Evolutionary conservation across 2,113 vertebrate genomes (phyloP).

Genomic region (Ardeotis arabs): DNA sequence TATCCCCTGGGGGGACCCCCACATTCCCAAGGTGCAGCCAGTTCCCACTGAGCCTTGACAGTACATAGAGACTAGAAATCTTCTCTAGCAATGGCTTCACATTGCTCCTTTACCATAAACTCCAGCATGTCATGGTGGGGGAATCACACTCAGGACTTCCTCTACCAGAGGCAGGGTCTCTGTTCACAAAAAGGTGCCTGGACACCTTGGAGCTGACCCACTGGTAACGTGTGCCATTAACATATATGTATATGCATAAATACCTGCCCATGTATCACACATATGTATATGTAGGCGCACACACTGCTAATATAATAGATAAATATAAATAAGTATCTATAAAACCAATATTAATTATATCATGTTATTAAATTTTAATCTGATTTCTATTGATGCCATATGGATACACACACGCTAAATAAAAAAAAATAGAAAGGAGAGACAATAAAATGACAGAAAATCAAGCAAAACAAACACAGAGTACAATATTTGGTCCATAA

Average conservation of each 20-base stretch:
- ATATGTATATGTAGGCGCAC: not conserved
- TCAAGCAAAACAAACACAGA: not conserved
- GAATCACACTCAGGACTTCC: not conserved
- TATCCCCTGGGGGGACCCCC: rapidly evolving
- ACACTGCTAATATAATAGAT: not conserved
- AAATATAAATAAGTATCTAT: not conserved
- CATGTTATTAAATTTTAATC: not conserved
- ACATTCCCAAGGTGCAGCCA: not conserved
- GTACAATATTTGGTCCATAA: not conserved
- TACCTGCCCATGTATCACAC: not conserved
- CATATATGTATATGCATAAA: not conserved
- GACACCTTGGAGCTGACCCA: not conserved
- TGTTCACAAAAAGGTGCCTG: not conserved
- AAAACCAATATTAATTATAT: not conserved
- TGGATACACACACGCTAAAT: not conserved
- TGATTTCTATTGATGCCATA: not conserved
- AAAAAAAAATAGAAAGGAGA: not conserved
- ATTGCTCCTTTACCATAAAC: not conserved
- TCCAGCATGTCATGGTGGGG: too few relatives aligned
- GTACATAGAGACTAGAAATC: not conserved
- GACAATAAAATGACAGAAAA: not conserved
- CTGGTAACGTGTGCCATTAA: not conserved
- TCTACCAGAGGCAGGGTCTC: not conserved
- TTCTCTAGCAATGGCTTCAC: not conserved
- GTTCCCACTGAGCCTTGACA: not conserved